These are phyloP conservation scores for Magallana angulata DNA, from an alignment of 1,140 invertebrate species.

Conservation along the genomic window DNA sequence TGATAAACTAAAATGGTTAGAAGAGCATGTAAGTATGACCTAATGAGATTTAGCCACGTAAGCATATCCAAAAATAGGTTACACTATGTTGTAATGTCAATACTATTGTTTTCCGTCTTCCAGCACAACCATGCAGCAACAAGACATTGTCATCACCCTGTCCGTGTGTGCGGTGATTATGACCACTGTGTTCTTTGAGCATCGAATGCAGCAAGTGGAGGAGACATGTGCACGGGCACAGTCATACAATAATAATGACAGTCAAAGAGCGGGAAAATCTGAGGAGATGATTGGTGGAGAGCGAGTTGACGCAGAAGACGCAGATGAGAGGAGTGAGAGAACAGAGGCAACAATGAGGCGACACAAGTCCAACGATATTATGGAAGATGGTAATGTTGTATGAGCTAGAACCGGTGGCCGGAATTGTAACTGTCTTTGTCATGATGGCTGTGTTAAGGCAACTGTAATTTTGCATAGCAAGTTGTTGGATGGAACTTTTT, in stretches of 20 bases:
- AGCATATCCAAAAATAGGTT: too few relatives aligned
- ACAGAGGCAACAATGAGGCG: background rate
- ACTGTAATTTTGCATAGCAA: too few relatives aligned
- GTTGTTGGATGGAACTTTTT: too few relatives aligned
- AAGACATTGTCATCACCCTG: slow-evolving; percentile 10
- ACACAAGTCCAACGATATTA: background rate
- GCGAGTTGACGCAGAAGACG: background rate
- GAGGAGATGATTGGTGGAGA: background rate
- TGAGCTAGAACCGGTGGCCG: too few relatives aligned
- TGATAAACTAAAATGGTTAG: too few relatives aligned
- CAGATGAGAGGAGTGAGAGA: background rate
- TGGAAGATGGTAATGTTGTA: background rate
- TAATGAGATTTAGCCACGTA: too few relatives aligned
- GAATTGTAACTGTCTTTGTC: too few relatives aligned
- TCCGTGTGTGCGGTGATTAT: slow-evolving; percentile 15
- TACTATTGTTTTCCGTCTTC: too few relatives aligned
- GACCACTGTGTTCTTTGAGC: background rate
- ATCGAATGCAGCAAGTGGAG: background rate
- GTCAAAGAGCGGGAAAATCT: background rate
- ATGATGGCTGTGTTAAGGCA: too few relatives aligned
- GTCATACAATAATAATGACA: background rate
- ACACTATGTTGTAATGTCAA: too few relatives aligned
- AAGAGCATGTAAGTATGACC: too few relatives aligned
- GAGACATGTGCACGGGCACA: background rate
- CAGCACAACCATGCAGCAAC: background rate